Base-by-base conservation (phyloP, 2,113 vertebrate species). In the Tamias sibiricus region DNA sequence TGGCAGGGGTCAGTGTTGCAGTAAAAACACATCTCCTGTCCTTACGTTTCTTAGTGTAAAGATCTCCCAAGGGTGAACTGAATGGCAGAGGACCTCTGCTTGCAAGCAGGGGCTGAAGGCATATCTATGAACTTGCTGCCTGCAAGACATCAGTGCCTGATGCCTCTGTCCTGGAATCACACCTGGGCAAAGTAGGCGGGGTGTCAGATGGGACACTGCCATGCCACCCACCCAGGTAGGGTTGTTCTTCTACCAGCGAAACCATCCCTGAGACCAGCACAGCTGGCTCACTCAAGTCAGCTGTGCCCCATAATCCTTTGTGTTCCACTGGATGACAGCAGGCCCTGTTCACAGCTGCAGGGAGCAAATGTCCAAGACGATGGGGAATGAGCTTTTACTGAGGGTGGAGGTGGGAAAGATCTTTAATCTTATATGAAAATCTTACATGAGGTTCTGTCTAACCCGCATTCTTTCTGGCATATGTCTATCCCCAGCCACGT, bases 121-220 rank as follows among this genome's bases (percentile, higher is more conserved):
- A 30, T 28, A 42, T 0, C 47, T 37, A 1, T 30, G 47, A 72
- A 17, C 80, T 72, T 85, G 47, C 14, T 22, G 22, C 26, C 0
- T 0, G 1, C 30, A 57, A 83, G 62, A n/a, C 42, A 3, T 0
- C 20, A 32, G 42, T 2, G 26, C 30, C 44, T 26, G 20, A 8
- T 0, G 12, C 85, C 68, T 59, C 66, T 79, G 42, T 54, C 28
- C 30, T 57, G 28, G 79, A 52, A 40, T 44, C 57, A 35, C 17
- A 35, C 8, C 14, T 42, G 26, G 79, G 40, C 26, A 72, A 68
- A 75, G 40, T 10, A 44, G 28, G n/a, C 20, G 4, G 7, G 59
- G 81, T 32, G 8, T 62, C 40, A 76, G 66, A 68, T 0, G 26
- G 77, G 35, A 44, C 17, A 28, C 7, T 2, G 30, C 32, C 44